phyloP scores from a whole-genome alignment of 2,797 vertebrate genomes.

The Dipus sagitta region DNA sequence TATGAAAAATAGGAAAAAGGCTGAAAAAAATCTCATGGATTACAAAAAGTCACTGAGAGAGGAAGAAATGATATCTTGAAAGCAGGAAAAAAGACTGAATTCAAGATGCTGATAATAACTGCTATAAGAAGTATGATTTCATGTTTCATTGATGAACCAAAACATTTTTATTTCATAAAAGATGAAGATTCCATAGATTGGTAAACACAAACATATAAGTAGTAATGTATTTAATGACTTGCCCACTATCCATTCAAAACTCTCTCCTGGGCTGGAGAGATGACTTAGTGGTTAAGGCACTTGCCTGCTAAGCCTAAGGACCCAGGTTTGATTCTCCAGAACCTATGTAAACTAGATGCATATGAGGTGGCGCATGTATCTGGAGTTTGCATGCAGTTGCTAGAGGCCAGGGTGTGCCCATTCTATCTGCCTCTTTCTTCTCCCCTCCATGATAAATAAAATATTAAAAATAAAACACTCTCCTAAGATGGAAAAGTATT shows the following conservation, averaged over 20 bases:
- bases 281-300: too few species aligned
- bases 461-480: too few species aligned
- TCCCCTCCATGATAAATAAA: too few species aligned
- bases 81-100: neutral
- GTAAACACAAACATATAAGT: neutral
- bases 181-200: neutral
- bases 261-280: neutral
- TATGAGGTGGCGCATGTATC: too few species aligned
- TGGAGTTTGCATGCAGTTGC: too few species aligned
- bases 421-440: too few species aligned
- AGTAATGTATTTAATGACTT: neutral
- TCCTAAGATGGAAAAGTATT: neutral
- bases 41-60: neutral
- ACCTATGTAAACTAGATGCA: too few species aligned
- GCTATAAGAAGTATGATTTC: neutral
- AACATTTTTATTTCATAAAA: neutral
- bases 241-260: neutral
- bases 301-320: too few species aligned
- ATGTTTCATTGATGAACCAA: neutral
- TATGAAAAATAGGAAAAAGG: conserved; percentile 38
- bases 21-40: neutral
- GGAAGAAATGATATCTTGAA: neutral
- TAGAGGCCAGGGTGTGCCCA: too few species aligned
- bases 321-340: too few species aligned
- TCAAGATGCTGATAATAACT: neutral